A percentile compares a stretch with the other conserved stretches of the same genome.
phyloP scores from a whole-genome alignment of 2,888 invertebrate species.

The Morpho deidamia region DNA sequence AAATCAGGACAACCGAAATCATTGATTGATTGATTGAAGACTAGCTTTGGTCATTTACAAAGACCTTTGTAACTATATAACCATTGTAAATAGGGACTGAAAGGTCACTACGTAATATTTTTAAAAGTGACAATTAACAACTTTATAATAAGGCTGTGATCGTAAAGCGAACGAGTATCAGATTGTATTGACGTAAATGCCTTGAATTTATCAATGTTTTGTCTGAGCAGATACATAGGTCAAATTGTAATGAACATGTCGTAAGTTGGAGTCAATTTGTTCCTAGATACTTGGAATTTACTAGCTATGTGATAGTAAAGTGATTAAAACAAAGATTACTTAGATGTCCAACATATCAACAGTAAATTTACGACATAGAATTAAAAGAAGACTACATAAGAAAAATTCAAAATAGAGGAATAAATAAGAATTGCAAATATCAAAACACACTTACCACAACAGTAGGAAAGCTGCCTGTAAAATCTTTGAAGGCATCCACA shows the following conservation, averaged over 20 bases:
- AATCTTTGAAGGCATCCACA: slow-evolving; percentile 87
- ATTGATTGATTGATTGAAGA: no score
- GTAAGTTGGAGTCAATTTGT: background rate
- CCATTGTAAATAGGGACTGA: no score
- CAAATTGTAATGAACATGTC: background rate
- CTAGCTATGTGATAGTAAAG: no score
- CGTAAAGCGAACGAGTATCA: background rate
- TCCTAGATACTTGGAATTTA: background rate
- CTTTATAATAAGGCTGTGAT: background rate
- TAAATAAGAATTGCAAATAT: no score
- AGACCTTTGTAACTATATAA: no score
- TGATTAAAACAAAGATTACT: no score
- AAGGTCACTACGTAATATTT: no score
- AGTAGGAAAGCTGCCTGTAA: slow-evolving; percentile 87
- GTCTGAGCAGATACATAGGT: slow-evolving; percentile 3
- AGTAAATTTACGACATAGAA: background rate
- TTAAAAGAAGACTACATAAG: no score
- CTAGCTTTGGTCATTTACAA: no score
- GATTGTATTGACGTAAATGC: slow-evolving; percentile 6
- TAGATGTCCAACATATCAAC: no score
- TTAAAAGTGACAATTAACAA: background rate
- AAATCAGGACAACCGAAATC: no score
- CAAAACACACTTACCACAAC: slow-evolving; percentile 81
- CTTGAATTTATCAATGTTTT: slow-evolving; percentile 6
- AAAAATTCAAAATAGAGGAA: no score